These are phyloP conservation scores for Diadema setosum DNA, from an alignment of 35 echinoderm and acorn worm species.

Conservation along the genomic window DNA sequence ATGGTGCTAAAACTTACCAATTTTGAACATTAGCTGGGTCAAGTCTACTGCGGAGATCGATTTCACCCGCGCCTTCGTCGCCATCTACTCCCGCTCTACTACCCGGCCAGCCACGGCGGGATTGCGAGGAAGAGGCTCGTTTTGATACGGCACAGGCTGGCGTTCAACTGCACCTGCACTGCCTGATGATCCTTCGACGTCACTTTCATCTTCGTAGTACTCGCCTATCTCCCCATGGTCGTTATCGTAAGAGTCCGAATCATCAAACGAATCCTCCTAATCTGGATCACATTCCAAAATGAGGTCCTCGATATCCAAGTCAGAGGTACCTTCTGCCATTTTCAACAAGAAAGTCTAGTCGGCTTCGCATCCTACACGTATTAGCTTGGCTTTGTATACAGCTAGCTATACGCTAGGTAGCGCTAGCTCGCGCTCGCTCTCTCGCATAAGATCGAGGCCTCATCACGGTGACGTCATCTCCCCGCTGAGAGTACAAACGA, in stretches of 20 bases:
- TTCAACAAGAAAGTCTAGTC: no score
- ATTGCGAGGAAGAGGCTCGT: not conserved
- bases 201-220: not conserved
- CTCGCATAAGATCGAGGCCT: no score
- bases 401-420: no score
- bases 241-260: not conserved
- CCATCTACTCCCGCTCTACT: not conserved
- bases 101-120: not conserved
- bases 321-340: not conserved
- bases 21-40: not conserved
- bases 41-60: not conserved
- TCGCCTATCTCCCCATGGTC: not conserved
- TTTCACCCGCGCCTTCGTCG: not conserved
- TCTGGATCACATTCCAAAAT: not conserved
- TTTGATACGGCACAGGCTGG: not conserved
- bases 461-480: no score
- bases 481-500: no score
- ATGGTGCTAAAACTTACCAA: not conserved
- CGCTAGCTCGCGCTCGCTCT: no score
- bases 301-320: not conserved
- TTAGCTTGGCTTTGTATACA: no score
- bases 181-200: not conserved
- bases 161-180: not conserved
- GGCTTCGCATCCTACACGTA: no score
- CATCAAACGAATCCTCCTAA: not conserved